Base-by-base conservation (phyloP, 1,140 invertebrate genomes). In the Tetranychus urticae region DNA sequence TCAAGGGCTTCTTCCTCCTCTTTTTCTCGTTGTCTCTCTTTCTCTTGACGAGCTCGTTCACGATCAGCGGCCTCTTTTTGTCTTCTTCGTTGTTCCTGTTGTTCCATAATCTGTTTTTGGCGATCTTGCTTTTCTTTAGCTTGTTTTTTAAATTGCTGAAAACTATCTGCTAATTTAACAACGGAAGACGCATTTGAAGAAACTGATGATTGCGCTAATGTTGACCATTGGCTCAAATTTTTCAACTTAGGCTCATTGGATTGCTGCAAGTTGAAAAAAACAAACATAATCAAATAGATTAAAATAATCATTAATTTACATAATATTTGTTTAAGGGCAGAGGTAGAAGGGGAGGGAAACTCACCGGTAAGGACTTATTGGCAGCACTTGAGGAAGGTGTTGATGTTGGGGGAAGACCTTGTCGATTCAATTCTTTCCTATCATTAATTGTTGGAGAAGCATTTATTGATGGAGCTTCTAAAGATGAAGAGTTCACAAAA, bases 101-200 rank as follows among this genome's bases (percentile, higher is more conserved):
- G 84, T 71, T 90, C 86, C 61, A 82, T 74, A 3, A 90, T 72
- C 60, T 84, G 81, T 69, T 85, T 80, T 77, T 90, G 85, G 71
- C 80, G 65, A 74, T 93, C 87, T 62, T 83, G 82, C 71, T 94
- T 92, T 73, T 94, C 88, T 72, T 88, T 88, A 8, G 90, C 90
- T 76, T 92, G 84, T 70, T 91, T 92, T 70, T 88, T 88, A 71
- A 94, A 97, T 65, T 82, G 82, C 74, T 86, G 77, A 67, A 83
- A 85, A 64, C 78, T 77, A 66, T 87, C 59, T n/a, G 39, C 37
- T 6, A 6, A 42, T 58, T 46, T 42, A 52, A 8, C 31, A 33
- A 47, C 23, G 13, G 50, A 6, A 6, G 12, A n/a, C 5, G 50
- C 50, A 23, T 13, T 23, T 1, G 5, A 2, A 23, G 23, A 4